Conservation (phyloP, 2,888 invertebrate genomes). For the Drosophila prolongata region DNA sequence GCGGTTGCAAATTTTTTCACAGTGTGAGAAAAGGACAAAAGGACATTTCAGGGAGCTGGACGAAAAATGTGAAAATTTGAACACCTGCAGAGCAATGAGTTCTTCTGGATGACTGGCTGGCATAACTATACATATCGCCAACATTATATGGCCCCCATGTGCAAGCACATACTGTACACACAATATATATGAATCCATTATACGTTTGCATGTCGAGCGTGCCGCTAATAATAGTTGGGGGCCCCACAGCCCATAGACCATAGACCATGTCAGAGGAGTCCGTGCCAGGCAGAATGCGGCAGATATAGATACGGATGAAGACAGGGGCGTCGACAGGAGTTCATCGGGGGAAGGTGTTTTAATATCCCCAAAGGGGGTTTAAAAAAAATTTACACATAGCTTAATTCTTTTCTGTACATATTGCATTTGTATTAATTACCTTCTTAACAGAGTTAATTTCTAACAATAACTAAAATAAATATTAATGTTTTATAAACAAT, state of each 20-base stretch:
- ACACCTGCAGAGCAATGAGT: constrained; percentile 58
- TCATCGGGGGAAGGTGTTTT: background rate
- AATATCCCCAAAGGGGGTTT: background rate
- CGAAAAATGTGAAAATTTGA: constrained; percentile 61
- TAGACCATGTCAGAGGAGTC: constrained; percentile 17
- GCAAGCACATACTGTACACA: constrained; percentile 1
- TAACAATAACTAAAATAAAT: too few relatives aligned
- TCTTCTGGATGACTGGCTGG: background rate
- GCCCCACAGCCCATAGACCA: constrained; percentile 19
- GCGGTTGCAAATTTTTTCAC: background rate
- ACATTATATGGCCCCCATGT: constrained; percentile 6
- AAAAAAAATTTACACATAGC: too few relatives aligned
- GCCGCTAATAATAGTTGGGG: constrained; percentile 71
- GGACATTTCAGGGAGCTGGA: constrained; percentile 34
- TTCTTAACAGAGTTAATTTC: too few relatives aligned
- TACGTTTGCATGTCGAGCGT: constrained; percentile 72
- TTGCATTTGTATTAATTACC: too few relatives aligned
- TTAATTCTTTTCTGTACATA: too few relatives aligned
- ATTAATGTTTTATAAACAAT: too few relatives aligned
- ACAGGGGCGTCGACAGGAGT: constrained; percentile 4
- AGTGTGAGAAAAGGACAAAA: constrained; percentile 19
- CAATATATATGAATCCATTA: constrained; percentile 30
- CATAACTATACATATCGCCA: background rate
- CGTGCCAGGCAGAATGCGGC: constrained; percentile 34
- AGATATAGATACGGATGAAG: constrained; percentile 12